Conservation (phyloP, 2,797 vertebrate genomes). For the Macroramphosus scolopax region DNA sequence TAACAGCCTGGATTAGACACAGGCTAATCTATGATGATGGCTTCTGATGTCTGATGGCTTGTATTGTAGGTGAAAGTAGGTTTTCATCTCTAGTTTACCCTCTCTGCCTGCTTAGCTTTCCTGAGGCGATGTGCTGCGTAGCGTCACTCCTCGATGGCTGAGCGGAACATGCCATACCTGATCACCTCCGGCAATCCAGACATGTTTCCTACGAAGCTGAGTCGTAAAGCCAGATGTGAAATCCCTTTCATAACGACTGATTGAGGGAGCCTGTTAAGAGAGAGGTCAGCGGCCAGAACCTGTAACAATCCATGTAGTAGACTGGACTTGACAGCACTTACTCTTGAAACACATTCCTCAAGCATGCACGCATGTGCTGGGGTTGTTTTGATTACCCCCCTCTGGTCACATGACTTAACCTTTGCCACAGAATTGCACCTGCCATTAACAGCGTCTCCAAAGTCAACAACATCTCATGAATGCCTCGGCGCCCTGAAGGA, state of each 20-base stretch:
- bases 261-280: conserved; percentile 39
- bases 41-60: conserved; percentile 71
- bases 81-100: conserved; percentile 35
- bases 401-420: conserved; percentile 44
- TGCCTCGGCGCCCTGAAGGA: conserved; percentile 26
- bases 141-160: conserved; percentile 31
- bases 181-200: conserved; percentile 48
- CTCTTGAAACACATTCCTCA: conserved; percentile 36
- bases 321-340: conserved; percentile 42
- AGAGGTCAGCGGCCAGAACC: conserved; percentile 18
- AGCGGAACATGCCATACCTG: conserved; percentile 48
- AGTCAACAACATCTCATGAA: conserved; percentile 43
- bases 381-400: conserved; percentile 40
- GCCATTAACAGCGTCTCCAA: conserved; percentile 40
- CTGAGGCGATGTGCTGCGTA: conserved; percentile 47
- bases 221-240: conserved; percentile 49
- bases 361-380: conserved; percentile 33
- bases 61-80: conserved; percentile 64
- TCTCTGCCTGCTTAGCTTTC: conserved; percentile 42
- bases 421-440: conserved; percentile 55
- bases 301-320: conserved; percentile 39
- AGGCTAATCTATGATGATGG: conserved; percentile 71
- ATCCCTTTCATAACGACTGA: conserved; percentile 37
- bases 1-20: conserved; percentile 76
- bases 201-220: conserved; percentile 33